Conservation (phyloP, 2,888 invertebrate species). For the Barypeithes pellucidus region DNA sequence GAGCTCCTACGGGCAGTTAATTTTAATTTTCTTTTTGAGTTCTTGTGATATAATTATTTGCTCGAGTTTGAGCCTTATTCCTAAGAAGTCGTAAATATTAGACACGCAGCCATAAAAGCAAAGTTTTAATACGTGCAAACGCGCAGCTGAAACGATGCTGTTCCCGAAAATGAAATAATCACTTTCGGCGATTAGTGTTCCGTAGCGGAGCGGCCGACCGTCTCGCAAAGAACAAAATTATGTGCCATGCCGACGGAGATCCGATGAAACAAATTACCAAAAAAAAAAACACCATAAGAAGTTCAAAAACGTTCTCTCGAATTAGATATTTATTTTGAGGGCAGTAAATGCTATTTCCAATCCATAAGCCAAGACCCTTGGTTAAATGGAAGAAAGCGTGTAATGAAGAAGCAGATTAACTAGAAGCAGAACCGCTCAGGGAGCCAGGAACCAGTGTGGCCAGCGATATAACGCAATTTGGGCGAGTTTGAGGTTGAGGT, state of each 20-base stretch:
- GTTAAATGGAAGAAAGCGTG: too few relatives aligned
- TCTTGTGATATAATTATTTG: constrained; percentile 43
- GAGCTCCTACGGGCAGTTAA: constrained; percentile 6
- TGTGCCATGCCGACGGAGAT: constrained; percentile 22
- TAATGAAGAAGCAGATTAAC: too few relatives aligned
- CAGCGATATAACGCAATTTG: too few relatives aligned
- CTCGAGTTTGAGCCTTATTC: constrained; percentile 43
- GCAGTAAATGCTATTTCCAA: background rate
- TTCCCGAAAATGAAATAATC: constrained; percentile 52
- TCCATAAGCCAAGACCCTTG: too few relatives aligned
- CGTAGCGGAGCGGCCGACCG: constrained; percentile 32
- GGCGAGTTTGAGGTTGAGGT: too few relatives aligned
- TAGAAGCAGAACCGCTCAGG: too few relatives aligned
- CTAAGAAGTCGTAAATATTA: constrained; percentile 51
- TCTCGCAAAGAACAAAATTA: constrained; percentile 32
- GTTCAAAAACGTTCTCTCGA: constrained; percentile 16
- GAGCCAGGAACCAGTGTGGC: too few relatives aligned
- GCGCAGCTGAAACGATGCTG: constrained; percentile 43
- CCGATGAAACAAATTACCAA: constrained; percentile 24
- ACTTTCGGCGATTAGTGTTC: constrained; percentile 40
- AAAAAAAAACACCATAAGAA: constrained; percentile 12
- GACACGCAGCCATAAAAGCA: constrained; percentile 48
- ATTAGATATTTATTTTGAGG: constrained; percentile 24
- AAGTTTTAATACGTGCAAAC: constrained; percentile 41
- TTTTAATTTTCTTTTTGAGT: constrained; percentile 8